Percentiles rank a stretch among this genome's conserved stretches.
Conservation (phyloP, 2,113 vertebrate genomes). For the Deroptyus accipitrinus region DNA sequence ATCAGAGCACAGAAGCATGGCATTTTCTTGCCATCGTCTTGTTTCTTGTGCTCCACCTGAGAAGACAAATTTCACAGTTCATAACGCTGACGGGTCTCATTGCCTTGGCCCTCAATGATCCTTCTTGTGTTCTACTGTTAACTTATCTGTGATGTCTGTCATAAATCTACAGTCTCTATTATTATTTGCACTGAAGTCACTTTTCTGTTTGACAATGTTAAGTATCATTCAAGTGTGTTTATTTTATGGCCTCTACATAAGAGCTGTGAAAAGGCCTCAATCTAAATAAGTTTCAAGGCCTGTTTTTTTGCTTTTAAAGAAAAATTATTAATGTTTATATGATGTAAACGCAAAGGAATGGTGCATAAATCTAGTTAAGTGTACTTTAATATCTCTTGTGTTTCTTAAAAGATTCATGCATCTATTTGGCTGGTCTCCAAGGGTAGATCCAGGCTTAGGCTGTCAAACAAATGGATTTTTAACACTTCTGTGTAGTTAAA, state of each 20-base stretch:
- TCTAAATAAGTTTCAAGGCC: background rate
- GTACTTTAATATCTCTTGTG: background rate
- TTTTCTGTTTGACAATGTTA: conserved; percentile 43
- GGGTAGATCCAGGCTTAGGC: background rate
- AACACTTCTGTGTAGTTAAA: background rate
- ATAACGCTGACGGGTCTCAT: background rate
- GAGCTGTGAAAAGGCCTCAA: background rate
- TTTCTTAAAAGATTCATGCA: background rate
- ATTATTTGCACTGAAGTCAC: background rate
- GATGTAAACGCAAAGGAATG: background rate
- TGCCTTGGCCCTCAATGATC: background rate
- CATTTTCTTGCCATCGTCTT: background rate
- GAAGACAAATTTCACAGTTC: background rate
- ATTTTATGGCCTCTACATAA: background rate
- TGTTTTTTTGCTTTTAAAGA: background rate
- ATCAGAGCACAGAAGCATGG: background rate
- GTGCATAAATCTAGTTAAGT: conserved; percentile 18
- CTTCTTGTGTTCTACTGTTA: background rate
- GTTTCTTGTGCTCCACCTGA: background rate
- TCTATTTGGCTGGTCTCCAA: background rate
- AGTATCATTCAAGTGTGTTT: conserved; percentile 52
- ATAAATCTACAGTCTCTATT: background rate
- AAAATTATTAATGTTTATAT: conserved; percentile 4
- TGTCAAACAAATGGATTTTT: conserved; percentile 38
- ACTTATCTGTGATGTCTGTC: background rate